Evolutionary conservation across 2,888 invertebrate species (phyloP).

Genomic region (Reticulitermes lucifugus): DNA sequence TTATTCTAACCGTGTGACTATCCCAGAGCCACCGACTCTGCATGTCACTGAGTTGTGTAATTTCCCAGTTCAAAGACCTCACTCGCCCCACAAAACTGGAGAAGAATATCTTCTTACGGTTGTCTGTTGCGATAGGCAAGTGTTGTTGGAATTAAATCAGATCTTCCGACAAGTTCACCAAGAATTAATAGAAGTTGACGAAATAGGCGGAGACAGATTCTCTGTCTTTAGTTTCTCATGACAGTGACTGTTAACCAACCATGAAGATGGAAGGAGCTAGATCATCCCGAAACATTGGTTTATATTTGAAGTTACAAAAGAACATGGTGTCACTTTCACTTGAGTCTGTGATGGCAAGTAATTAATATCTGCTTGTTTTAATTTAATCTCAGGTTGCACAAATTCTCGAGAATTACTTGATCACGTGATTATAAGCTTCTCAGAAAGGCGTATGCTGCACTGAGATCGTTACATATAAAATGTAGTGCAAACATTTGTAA

Average conservation of each 20-base stretch:
- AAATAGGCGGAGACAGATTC: background rate
- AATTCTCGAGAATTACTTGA: too few relatives aligned
- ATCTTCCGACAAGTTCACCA: background rate
- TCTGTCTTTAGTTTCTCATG: too few relatives aligned
- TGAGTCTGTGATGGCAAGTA: too few relatives aligned
- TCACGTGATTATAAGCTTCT: too few relatives aligned
- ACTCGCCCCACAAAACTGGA: background rate
- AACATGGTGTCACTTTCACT: too few relatives aligned
- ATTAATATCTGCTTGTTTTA: too few relatives aligned
- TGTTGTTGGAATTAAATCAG: background rate
- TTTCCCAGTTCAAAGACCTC: conserved; percentile 25
- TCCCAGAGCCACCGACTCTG: background rate
- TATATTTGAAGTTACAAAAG: too few relatives aligned
- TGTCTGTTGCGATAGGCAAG: background rate
- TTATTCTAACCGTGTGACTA: background rate
- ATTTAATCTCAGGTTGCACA: background rate
- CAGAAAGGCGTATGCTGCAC: too few relatives aligned
- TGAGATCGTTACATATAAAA: too few relatives aligned
- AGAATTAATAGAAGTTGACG: background rate
- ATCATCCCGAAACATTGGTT: too few relatives aligned
- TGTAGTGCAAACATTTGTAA: background rate
- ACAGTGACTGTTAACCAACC: too few relatives aligned
- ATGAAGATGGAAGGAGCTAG: too few relatives aligned
- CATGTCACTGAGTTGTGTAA: background rate
- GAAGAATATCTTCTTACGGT: background rate